A percentile compares a stretch with the other conserved stretches of the same genome.
Evolutionary conservation across 2,113 vertebrate species (phyloP).

Genomic region (cattle (Bos taurus)): ARS-UCD2.0 NC_037349.1:14743501-14744000

Average conservation of each 20-base stretch:
- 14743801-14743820: neutral
- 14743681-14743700: neutral
- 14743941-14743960: neutral
- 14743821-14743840: neutral
- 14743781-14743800: neutral
- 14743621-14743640: neutral
- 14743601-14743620: neutral
- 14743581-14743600: neutral
- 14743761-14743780: neutral
- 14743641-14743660: neutral
- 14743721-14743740: neutral
- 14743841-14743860: neutral
- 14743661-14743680: conserved; percentile 4
- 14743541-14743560: neutral
- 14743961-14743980: neutral
- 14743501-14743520: neutral
- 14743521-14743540: neutral
- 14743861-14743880: neutral
- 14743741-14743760: neutral
- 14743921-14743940: neutral
- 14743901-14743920: neutral
- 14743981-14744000: neutral
- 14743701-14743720: neutral
- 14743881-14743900: neutral
- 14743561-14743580: neutral